These are phyloP conservation scores for Agelas oroides DNA, from an alignment of 37 sponge, comb jelly and placozoan species.

Conservation along the genomic window DNA sequence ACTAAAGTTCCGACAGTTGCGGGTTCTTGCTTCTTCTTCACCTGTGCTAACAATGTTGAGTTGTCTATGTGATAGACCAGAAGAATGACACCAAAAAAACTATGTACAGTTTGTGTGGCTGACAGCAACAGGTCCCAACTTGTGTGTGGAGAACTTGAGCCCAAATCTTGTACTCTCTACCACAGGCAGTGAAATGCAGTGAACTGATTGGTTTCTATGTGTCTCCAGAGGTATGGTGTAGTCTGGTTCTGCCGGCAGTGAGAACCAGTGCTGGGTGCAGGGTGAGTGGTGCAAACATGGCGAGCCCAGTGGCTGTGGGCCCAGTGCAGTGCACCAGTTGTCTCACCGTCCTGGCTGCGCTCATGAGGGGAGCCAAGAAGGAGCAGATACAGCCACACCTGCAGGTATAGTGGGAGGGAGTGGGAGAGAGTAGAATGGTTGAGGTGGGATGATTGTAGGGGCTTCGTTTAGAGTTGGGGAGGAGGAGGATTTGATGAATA, in stretches of 20 bases:
- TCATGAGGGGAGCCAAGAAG: slow-evolving; percentile 47
- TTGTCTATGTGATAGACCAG: too few relatives aligned
- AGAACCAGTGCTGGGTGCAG: slow-evolving; percentile 73
- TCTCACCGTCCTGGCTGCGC: slow-evolving; percentile 50
- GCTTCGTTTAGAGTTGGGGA: too few relatives aligned
- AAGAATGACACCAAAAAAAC: too few relatives aligned
- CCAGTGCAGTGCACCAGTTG: slow-evolving; percentile 83
- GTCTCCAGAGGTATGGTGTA: slow-evolving; percentile 77
- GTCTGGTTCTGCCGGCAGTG: slow-evolving; percentile 81
- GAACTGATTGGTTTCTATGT: slow-evolving; percentile 72
- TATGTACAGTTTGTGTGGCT: too few relatives aligned
- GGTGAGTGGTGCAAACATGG: background rate
- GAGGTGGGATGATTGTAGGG: too few relatives aligned
- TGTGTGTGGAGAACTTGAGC: too few relatives aligned
- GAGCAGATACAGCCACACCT: slow-evolving; percentile 25
- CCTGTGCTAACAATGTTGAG: too few relatives aligned
- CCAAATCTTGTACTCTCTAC: too few relatives aligned
- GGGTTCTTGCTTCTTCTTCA: too few relatives aligned
- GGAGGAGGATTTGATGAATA: too few relatives aligned
- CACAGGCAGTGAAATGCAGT: slow-evolving; percentile 17
- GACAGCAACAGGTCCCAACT: too few relatives aligned
- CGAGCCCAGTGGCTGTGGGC: slow-evolving; percentile 69
- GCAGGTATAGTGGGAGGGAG: slow-evolving; percentile 24
- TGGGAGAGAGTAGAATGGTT: background rate
- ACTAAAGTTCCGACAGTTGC: too few relatives aligned